Evolutionary conservation across 2,888 invertebrate genomes (phyloP), one percentile per base, ranked within the genome.

Genomic region (Leucoptera coffeella): DNA sequence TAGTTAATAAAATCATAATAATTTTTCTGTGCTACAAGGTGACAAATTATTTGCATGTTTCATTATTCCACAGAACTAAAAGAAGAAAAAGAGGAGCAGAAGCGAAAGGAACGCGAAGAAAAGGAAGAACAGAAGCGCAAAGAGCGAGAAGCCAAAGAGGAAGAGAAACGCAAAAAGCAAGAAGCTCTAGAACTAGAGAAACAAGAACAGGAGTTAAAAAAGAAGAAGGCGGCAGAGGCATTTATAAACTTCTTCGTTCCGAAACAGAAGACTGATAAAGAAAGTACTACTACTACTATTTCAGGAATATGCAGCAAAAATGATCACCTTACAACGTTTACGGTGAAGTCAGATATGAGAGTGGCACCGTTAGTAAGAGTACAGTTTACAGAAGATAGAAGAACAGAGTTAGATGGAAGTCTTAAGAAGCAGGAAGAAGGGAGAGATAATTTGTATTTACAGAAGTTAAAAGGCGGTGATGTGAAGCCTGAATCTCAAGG

Each of bases 281-380:
- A 62, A 3, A 54, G 53, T 29, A 43, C 39, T 2, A 37, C 43
- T n/a, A 48, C 43, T n/a, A 41, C 51, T 6, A 39, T 59, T 9
- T n/a, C n/a, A n/a, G 26, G 19, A 4, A 19, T 20, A 3, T 11
- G n/a, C 2, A 67, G 58, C 35, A 56, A 61, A 37, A 60, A 53
- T 30, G 46, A 45, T 35, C 47, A 62, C 43, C 39, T 72, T 5
- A 65, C 72, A 13, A 64, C 59, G 37, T 72, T 72, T 27, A 54
- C 59, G 10, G 50, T 93, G 3, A 93, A 92, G 60, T 79, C 78
- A 17, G 87, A 90, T 46, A 94, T 95, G 93, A 78, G 81, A 45
- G 45, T 95, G 32, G 93, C 95, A 2, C 90, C 90, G 0, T 43
- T 75, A 3, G 56, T 64, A 10, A 74, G 92, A 34, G 62, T 71